These are phyloP conservation scores for Piscicola geometra DNA, from an alignment of 2,888 invertebrate genomes.

Conservation along the genomic window DNA sequence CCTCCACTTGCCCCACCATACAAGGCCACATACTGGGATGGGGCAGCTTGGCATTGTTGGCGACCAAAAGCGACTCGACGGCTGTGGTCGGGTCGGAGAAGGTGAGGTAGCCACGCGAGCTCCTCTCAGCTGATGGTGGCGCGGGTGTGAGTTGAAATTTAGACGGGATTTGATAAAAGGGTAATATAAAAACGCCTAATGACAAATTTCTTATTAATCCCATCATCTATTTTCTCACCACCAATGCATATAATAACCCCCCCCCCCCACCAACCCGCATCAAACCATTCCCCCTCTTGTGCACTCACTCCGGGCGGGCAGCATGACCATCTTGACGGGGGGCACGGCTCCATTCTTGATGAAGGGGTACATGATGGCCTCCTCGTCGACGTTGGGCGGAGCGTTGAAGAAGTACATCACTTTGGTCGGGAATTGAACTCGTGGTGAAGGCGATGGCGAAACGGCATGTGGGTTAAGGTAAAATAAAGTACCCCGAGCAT, in stretches of 20 bases:
- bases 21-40: slow-evolving; percentile 32
- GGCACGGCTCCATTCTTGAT: slow-evolving; percentile 28
- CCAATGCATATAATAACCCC: too few relatives aligned
- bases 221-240: too few relatives aligned
- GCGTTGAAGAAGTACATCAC: slow-evolving; percentile 99
- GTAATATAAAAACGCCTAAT: too few relatives aligned
- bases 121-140: slow-evolving; percentile 35
- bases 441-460: too few relatives aligned
- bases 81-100: slow-evolving; percentile 28
- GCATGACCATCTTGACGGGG: slow-evolving; percentile 38
- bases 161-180: too few relatives aligned
- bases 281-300: background rate
- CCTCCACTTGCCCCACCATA: background rate
- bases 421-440: slow-evolving; percentile 75
- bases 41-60: slow-evolving; percentile 37
- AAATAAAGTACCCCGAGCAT: too few relatives aligned
- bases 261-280: background rate
- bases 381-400: slow-evolving; percentile 87
- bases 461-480: too few relatives aligned
- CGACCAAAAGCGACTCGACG: slow-evolving; percentile 28
- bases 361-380: slow-evolving; percentile 64
- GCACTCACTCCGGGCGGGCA: slow-evolving; percentile 37
- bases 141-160: too few relatives aligned
- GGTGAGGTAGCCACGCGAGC: slow-evolving; percentile 32
- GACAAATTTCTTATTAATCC: too few relatives aligned